Evolutionary conservation across 2,888 invertebrate genomes (phyloP), one percentile per base, ranked within the genome.

Genomic region (Tinea trinotella): DNA sequence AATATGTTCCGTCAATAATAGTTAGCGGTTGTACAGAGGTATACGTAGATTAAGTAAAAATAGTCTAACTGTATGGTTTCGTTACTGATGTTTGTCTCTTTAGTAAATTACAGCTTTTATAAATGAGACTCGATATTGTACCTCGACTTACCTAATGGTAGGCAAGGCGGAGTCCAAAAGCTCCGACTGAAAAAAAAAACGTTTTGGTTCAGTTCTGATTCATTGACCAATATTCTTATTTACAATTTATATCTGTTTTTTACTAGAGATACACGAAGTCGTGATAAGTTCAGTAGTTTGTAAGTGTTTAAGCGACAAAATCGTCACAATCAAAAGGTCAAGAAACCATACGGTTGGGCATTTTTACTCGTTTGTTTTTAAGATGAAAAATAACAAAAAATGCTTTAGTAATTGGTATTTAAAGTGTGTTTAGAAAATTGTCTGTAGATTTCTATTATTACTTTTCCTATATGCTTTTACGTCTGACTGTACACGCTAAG

Each of bases 1-100:
- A 40, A 40, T 12, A n/a, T 40, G n/a, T n/a, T 40, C 40, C 40
- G 40, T 40, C 40, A 40, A n/a, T 40, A 40, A 3, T 40, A 3
- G 12, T 40, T 15, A 40, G 40, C 40, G 6, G 9, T 24, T 24
- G 24, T 24, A 24, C 24, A 9, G 9, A n/a, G n/a, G 5, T 24
- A n/a, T 36, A 12, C 36, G 6, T 36, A 36, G 36, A 36, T 36
- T 36, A 36, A n/a, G n/a, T n/a, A n/a, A n/a, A n/a, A n/a, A n/a
- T n/a, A n/a, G n/a, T n/a, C n/a, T n/a, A n/a, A n/a, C n/a, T n/a
- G n/a, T n/a, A n/a, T n/a, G n/a, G n/a, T n/a, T n/a, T n/a, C n/a
- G n/a, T n/a, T n/a, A n/a, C n/a, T n/a, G n/a, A n/a, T n/a, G n/a
- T n/a, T n/a, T n/a, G n/a, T n/a, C n/a, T n/a, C n/a, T n/a, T n/a